phyloP scores from a whole-genome alignment of 2,113 vertebrate species.

The Paratilapia polleni region DNA sequence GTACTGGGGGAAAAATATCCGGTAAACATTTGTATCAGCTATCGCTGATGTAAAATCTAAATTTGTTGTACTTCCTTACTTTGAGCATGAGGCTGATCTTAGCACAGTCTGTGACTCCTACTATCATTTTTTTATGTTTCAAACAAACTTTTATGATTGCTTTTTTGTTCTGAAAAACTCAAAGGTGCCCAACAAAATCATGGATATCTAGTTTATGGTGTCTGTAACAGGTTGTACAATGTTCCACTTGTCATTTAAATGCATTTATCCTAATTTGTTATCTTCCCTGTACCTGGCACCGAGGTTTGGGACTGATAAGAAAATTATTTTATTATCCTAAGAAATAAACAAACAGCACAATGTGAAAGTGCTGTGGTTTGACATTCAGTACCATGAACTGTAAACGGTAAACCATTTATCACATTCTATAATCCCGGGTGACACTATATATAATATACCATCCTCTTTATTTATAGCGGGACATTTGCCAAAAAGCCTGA shows the following conservation, averaged over 20 bases:
- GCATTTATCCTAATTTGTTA: conserved; percentile 46
- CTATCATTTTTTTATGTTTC: background rate
- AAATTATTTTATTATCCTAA: conserved; percentile 61
- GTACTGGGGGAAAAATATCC: background rate
- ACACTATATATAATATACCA: background rate
- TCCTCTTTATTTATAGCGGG: background rate
- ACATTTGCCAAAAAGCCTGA: background rate
- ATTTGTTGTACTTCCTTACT: no score
- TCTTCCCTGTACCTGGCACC: conserved; percentile 75
- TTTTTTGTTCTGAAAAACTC: background rate
- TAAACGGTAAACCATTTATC: background rate
- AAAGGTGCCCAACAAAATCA: background rate
- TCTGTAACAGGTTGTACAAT: background rate
- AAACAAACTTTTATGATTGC: background rate
- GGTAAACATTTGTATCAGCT: background rate
- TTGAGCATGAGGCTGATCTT: background rate
- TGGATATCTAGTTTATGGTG: conserved; percentile 19
- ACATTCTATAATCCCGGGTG: background rate
- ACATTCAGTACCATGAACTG: background rate
- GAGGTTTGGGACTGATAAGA: conserved; percentile 72
- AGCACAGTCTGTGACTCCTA: background rate
- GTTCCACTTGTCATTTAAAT: conserved; percentile 1
- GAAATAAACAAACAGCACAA: conserved; percentile 57
- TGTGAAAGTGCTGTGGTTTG: background rate
- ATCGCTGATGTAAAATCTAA: background rate